Conservation (phyloP, 2,797 vertebrate species). For the Hypotaenidia philippensis region DNA sequence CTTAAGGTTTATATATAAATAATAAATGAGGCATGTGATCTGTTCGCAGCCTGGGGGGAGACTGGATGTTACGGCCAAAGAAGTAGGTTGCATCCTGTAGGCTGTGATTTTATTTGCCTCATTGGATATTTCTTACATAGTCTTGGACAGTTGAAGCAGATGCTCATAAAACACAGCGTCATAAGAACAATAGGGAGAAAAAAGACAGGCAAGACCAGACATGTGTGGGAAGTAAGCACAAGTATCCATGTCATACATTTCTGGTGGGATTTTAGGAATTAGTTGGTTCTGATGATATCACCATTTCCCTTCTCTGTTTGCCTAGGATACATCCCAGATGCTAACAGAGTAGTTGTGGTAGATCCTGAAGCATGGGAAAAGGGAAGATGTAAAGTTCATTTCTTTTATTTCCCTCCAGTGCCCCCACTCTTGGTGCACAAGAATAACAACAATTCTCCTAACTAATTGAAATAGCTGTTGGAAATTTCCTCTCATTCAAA, state of each 20-base stretch:
- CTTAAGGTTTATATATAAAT: conserved; percentile 6
- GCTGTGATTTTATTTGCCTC: not conserved
- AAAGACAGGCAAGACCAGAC: not conserved
- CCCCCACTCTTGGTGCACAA: not conserved
- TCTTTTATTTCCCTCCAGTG: not conserved
- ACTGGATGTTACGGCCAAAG: not conserved
- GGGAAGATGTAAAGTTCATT: not conserved
- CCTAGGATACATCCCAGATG: not conserved
- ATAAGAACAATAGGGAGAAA: not conserved
- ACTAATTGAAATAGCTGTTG: not conserved
- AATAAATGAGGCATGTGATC: conserved; percentile 27
- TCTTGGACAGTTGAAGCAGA: conserved; percentile 30
- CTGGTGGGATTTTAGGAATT: not conserved
- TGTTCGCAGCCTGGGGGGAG: not conserved
- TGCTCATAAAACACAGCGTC: conserved; percentile 21
- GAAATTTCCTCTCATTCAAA: not conserved
- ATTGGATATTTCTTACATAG: not conserved
- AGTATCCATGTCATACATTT: not conserved
- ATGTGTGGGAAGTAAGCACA: not conserved
- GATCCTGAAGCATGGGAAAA: not conserved
- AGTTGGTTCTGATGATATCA: not conserved
- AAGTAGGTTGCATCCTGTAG: not conserved
- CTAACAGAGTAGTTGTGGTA: not conserved
- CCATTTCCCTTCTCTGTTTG: conserved; percentile 3
- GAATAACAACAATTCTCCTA: not conserved